Percentiles rank a stretch among this genome's conserved stretches.
These are phyloP conservation scores for Hozukius guyotensis DNA, from an alignment of 2,797 vertebrate species.

Conservation along the genomic window DNA sequence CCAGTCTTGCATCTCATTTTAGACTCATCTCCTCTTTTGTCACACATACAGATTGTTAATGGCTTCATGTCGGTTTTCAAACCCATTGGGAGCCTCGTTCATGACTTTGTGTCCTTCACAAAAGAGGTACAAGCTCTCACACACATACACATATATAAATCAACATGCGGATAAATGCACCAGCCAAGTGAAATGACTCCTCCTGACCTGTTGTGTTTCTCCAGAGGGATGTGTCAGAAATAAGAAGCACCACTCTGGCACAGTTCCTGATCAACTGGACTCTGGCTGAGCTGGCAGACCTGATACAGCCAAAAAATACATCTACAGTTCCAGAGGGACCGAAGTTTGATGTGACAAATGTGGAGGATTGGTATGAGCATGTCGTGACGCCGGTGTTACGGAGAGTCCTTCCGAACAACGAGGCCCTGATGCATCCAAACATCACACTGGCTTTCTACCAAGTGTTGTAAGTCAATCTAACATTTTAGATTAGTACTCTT, in stretches of 20 bases:
- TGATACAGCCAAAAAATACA: neutral
- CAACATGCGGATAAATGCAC: neutral
- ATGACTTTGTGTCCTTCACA: conserved; percentile 79
- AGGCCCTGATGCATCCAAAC: conserved; percentile 50
- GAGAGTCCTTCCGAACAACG: conserved; percentile 53
- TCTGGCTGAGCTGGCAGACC: conserved; percentile 75
- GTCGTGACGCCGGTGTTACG: conserved; percentile 75
- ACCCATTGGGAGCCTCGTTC: conserved; percentile 77
- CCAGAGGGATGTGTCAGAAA: conserved; percentile 71
- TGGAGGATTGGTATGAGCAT: conserved; percentile 78
- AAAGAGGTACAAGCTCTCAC: conserved; percentile 58
- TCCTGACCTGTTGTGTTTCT: neutral
- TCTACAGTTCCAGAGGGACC: neutral
- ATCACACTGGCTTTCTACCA: conserved; percentile 75
- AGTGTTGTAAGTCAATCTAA: conserved; percentile 77
- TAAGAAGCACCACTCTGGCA: conserved; percentile 71
- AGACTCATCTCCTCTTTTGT: neutral
- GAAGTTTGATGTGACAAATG: conserved; percentile 62
- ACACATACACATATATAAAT: neutral
- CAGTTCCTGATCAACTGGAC: conserved; percentile 83
- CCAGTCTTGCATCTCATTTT: neutral
- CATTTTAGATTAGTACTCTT: neutral
- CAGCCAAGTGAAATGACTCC: neutral
- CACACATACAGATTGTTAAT: conserved; percentile 63
- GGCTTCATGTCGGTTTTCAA: conserved; percentile 67